Base-by-base conservation (phyloP, 2,113 vertebrate genomes). In the Macquaria ambigua region DNA sequence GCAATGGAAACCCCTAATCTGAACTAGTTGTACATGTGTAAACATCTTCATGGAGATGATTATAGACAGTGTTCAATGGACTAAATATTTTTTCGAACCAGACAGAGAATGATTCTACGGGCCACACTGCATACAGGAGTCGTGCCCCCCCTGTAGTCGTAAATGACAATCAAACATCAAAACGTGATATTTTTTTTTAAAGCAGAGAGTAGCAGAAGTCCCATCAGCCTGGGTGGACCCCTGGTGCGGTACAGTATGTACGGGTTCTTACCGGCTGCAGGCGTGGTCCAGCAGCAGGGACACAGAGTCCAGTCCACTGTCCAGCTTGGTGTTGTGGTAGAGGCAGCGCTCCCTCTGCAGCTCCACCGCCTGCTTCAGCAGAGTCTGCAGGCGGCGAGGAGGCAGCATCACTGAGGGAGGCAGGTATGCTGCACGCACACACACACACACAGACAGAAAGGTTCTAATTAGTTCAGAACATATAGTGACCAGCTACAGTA, bases 401-500 rank as follows among this genome's bases (percentile, higher is more conserved):
- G 98, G 98, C 91, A 99, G 95, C 98, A 99, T 99, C 95, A 99
- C 98, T 6, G 98, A 98, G 1, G 98, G 98, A 84, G 98, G 98
- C 87, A 99, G 95, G 94, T 98, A 99, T 0, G 97, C 98, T 99
- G 94, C 59, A 69, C 79, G 83, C 23, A 43, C 21, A 50, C 3
- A 23, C 2, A 34, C 31, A 34, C 59, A 69, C 79, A 84, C 23
- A 43, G 18, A 50, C 3, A 23, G 2, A 34, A 8, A 20, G 21
- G 28, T 10, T 63, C 7, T 1, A 48, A 37, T 43, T 20, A 16
- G 2, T 53, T 61, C 9, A 62, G 31, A 73, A 48, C 21, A 34
- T 18, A 4, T 10, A 15, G 31, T 70, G 16, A 63, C 23, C 56
- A 56, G 4, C 16, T 48, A 39, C 74, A 43, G 50, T 66, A 55